Conservation (phyloP, 2,113 vertebrate species). For the Actinemys pallida region DNA sequence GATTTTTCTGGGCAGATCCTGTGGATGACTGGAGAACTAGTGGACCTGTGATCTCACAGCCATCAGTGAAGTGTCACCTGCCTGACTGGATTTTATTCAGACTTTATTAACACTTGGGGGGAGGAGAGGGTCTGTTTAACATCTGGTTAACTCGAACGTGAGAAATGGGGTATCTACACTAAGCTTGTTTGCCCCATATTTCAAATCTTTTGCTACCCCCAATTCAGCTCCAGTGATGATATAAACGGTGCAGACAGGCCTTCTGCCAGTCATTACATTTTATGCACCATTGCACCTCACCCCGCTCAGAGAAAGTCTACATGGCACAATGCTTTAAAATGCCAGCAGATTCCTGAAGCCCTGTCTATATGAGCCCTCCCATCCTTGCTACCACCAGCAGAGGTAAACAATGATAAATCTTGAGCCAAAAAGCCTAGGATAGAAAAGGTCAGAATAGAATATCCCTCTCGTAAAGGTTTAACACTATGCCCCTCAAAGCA, state of each 20-base stretch:
- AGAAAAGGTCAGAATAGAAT: neutral
- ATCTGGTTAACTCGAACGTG: rapidly evolving
- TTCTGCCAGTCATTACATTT: neutral
- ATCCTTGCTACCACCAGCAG: neutral
- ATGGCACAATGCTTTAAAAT: neutral
- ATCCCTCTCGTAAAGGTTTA: neutral
- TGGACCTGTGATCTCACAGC: neutral
- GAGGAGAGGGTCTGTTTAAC: neutral
- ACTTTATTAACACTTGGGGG: neutral
- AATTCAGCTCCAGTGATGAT: neutral
- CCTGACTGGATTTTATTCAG: neutral
- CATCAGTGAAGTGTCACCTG: neutral
- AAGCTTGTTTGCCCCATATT: neutral
- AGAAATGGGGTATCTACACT: neutral
- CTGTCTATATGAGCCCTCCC: neutral
- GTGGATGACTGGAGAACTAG: neutral
- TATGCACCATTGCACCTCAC: neutral
- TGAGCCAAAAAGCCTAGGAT: neutral
- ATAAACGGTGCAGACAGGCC: neutral
- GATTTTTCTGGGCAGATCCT: neutral
- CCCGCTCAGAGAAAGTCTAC: neutral
- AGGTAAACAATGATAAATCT: neutral
- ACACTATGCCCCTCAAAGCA: too few species aligned
- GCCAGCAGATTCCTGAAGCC: neutral
- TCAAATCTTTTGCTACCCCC: neutral